Evolutionary conservation across 2,797 vertebrate genomes (phyloP).

Genomic region (Gastrophryne carolinensis): DNA sequence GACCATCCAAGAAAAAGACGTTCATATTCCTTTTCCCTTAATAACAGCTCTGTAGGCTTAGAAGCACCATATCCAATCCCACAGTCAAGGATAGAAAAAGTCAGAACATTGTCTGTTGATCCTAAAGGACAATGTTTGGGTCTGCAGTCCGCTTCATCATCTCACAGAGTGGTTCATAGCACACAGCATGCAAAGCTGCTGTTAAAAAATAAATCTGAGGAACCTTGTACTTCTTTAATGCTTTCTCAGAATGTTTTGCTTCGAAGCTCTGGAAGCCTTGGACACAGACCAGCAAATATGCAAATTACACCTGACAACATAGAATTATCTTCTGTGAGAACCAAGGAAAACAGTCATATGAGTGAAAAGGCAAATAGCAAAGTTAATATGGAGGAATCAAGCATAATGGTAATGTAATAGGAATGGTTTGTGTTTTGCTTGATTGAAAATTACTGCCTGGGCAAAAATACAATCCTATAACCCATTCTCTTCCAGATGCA

Average conservation of each 20-base stretch:
- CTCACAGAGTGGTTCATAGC: slow-evolving; percentile 68
- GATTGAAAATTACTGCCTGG: no score
- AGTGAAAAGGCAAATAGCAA: slow-evolving; percentile 76
- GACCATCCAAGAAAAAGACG: slow-evolving; percentile 88
- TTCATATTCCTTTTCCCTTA: slow-evolving; percentile 92
- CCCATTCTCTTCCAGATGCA: no score
- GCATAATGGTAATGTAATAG: slow-evolving; percentile 78
- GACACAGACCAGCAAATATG: slow-evolving; percentile 79
- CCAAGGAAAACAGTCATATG: slow-evolving; percentile 83
- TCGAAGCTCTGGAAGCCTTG: slow-evolving; percentile 83
- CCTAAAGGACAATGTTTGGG: slow-evolving; percentile 65
- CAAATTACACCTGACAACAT: slow-evolving; percentile 75
- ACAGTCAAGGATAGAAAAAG: slow-evolving; percentile 73
- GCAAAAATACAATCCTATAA: no score
- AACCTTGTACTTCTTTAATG: slow-evolving; percentile 72
- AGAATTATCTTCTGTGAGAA: slow-evolving; percentile 68
- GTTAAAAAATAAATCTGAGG: slow-evolving; percentile 87
- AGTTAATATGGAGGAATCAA: slow-evolving; percentile 91
- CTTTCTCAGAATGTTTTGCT: slow-evolving; percentile 71
- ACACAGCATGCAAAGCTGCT: slow-evolving; percentile 76
- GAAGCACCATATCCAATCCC: slow-evolving; percentile 83
- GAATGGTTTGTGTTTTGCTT: no score
- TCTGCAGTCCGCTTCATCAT: slow-evolving; percentile 65
- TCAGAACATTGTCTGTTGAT: slow-evolving; percentile 62
- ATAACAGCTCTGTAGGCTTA: slow-evolving; percentile 64